Percentiles rank a stretch among this genome's conserved stretches.
phyloP scores from a whole-genome alignment of 2,113 vertebrate species.

The Tetraodon nigroviridis region DNA sequence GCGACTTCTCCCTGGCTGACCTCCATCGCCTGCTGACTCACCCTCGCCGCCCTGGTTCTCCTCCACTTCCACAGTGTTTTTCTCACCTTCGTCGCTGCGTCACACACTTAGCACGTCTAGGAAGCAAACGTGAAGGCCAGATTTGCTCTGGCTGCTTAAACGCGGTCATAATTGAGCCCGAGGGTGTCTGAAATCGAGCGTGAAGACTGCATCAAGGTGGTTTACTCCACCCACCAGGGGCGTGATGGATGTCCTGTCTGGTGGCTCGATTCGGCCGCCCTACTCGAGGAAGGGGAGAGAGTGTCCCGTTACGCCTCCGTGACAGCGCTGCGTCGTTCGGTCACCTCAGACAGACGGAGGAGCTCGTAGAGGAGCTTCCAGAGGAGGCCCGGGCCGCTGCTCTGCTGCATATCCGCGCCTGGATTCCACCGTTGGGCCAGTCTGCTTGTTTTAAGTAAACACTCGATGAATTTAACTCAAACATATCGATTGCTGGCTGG shows the following conservation, averaged over 20 bases:
- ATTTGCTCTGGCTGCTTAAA: constrained; percentile 50
- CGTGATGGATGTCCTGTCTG: constrained; percentile 70
- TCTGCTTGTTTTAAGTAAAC: constrained; percentile 44
- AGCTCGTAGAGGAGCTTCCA: neutral
- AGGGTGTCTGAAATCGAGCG: constrained; percentile 68
- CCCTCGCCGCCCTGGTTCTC: constrained; percentile 10
- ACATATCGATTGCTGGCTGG: constrained; percentile 62
- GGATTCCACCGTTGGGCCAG: neutral
- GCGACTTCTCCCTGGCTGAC: too few relatives aligned
- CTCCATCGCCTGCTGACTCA: constrained; percentile 62
- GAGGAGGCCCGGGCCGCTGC: neutral
- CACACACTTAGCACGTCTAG: constrained; percentile 32
- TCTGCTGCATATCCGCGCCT: constrained; percentile 1
- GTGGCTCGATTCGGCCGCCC: constrained; percentile 57
- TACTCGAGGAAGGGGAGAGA: constrained; percentile 28
- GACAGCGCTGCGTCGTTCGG: constrained; percentile 35
- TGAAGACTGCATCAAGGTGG: constrained; percentile 67
- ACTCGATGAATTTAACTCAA: constrained; percentile 50
- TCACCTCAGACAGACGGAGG: neutral
- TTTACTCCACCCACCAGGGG: constrained; percentile 55
- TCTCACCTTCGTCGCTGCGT: constrained; percentile 25
- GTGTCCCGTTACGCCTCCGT: constrained; percentile 36
- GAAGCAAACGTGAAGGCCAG: constrained; percentile 57
- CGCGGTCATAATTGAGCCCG: constrained; percentile 63
- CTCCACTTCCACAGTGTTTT: constrained; percentile 6